Evolutionary conservation across 2,888 invertebrate genomes (phyloP).

Genomic region (Agapetus fuscipes): DNA sequence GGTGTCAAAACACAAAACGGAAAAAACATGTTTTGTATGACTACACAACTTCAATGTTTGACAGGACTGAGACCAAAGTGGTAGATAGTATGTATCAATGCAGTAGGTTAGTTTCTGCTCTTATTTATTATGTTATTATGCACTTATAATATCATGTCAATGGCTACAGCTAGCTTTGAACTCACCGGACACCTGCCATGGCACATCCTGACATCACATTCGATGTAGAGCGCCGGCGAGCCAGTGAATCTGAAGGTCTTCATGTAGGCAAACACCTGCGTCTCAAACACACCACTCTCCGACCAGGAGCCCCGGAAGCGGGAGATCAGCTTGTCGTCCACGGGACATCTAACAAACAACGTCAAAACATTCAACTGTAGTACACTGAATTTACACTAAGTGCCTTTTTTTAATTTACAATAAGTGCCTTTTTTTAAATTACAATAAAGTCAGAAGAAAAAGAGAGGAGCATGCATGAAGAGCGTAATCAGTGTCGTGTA

Average conservation of each 20-base stretch:
- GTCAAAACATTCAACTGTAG: neutral
- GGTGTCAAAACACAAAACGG: too few relatives aligned
- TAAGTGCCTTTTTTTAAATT: neutral
- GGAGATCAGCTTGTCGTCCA: slow-evolving; percentile 86
- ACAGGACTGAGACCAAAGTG: too few relatives aligned
- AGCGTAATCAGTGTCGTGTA: too few relatives aligned
- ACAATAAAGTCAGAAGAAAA: neutral
- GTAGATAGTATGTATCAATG: too few relatives aligned
- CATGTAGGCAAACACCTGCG: slow-evolving; percentile 91
- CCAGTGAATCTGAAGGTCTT: slow-evolving; percentile 91
- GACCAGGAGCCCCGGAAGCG: slow-evolving; percentile 91
- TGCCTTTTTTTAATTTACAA: neutral
- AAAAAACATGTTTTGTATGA: too few relatives aligned
- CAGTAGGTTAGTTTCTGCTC: too few relatives aligned
- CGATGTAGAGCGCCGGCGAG: slow-evolving; percentile 87
- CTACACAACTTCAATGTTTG: too few relatives aligned
- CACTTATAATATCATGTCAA: too few relatives aligned
- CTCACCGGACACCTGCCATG: slow-evolving; percentile 89
- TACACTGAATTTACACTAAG: neutral
- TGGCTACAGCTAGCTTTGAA: too few relatives aligned
- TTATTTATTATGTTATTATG: neutral
- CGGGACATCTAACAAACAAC: slow-evolving; percentile 60
- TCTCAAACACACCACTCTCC: slow-evolving; percentile 81
- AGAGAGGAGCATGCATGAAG: too few relatives aligned
- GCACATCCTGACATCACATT: slow-evolving; percentile 93